Percentiles rank a stretch among this genome's conserved stretches.
Conservation (phyloP, 2,888 invertebrate genomes). For the Cryptocheilus praepositus region DNA sequence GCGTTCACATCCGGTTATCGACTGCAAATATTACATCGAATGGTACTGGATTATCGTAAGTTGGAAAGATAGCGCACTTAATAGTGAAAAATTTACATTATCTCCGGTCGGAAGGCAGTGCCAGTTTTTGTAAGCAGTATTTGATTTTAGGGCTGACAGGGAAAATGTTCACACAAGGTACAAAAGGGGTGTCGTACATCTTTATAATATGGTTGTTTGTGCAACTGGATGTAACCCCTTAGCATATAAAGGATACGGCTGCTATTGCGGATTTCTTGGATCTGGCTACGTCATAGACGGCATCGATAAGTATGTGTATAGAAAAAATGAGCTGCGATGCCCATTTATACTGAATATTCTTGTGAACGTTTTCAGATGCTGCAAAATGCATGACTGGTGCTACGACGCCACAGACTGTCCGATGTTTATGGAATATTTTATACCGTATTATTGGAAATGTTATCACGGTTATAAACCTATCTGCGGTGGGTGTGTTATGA, state of each 20-base stretch:
- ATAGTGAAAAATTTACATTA: not conserved
- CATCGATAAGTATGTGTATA: conserved; percentile 81
- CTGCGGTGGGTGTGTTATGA: conserved; percentile 80
- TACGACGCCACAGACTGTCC: conserved; percentile 88
- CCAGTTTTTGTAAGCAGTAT: not conserved
- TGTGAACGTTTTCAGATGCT: conserved; percentile 77
- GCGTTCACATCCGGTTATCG: conserved; percentile 7
- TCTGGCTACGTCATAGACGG: conserved; percentile 87
- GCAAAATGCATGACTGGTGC: conserved; percentile 90
- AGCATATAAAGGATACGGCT: conserved; percentile 90
- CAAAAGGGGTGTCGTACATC: conserved; percentile 85
- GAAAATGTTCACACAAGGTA: conserved; percentile 70
- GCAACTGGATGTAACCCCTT: conserved; percentile 91
- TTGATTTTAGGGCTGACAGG: conserved; percentile 14
- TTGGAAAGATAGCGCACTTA: not conserved
- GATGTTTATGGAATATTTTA: conserved; percentile 88
- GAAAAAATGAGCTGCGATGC: not conserved
- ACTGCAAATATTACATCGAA: conserved; percentile 34
- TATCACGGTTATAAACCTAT: conserved; percentile 83
- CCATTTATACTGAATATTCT: no score
- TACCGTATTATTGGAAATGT: conserved; percentile 93
- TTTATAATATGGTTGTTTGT: conserved; percentile 91
- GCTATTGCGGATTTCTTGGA: conserved; percentile 92
- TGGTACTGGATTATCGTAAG: conserved; percentile 31
- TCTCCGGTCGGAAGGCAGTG: not conserved